Evolutionary conservation across 2,113 vertebrate species (phyloP).

Genomic region (Carassius carassius): DNA sequence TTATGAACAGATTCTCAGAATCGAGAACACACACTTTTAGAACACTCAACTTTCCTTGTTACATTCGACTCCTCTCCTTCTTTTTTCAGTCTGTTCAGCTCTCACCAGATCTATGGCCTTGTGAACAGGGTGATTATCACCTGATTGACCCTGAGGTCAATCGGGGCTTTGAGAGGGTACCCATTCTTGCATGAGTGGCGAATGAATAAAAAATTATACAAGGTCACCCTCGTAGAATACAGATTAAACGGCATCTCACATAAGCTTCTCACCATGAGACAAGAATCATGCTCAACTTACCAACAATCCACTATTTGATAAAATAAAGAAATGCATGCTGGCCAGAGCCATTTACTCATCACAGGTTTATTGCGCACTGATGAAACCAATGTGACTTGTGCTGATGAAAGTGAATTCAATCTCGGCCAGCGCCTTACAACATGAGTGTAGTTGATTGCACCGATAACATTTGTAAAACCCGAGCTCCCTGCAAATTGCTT

Average conservation of each 20-base stretch:
- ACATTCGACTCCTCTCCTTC: neutral
- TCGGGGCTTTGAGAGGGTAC: neutral
- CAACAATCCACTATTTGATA: neutral
- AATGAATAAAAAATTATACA: constrained; percentile 27
- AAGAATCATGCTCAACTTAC: constrained; percentile 4
- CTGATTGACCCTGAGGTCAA: neutral
- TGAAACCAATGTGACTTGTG: constrained; percentile 25
- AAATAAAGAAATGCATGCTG: neutral
- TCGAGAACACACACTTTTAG: no score
- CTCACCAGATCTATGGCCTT: neutral
- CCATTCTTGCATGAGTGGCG: neutral
- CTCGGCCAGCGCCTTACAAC: constrained; percentile 15
- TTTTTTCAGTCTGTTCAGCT: neutral
- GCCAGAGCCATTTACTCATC: constrained; percentile 30
- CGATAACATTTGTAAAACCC: constrained; percentile 22
- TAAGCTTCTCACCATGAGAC: neutral
- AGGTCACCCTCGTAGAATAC: neutral
- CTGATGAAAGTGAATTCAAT: constrained; percentile 41
- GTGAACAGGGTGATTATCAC: constrained; percentile 10
- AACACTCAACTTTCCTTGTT: neutral
- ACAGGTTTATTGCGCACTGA: constrained; percentile 24
- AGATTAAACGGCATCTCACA: neutral
- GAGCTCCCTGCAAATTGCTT: constrained; percentile 9
- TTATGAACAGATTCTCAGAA: neutral
- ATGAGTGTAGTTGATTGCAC: constrained; percentile 27